Conservation (phyloP, 1,140 invertebrate species). For the Eulimnadia texana region DNA sequence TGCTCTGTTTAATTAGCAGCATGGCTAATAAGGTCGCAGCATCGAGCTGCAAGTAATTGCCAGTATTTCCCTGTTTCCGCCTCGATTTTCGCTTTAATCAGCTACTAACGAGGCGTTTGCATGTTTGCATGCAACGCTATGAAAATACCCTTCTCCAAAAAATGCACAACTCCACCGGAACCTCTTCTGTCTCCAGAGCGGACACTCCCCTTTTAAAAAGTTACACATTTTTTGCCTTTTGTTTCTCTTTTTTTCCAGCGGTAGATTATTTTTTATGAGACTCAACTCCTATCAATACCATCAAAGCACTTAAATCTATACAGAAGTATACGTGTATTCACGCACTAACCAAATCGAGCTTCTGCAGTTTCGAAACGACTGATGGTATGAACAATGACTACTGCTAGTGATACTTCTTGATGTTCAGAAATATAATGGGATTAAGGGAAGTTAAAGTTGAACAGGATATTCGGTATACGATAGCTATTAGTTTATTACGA, state of each 20-base stretch:
- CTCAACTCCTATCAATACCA: no score
- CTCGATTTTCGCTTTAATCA: neutral
- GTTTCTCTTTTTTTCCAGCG: neutral
- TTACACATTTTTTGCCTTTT: neutral
- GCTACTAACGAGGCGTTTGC: neutral
- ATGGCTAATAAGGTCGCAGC: neutral
- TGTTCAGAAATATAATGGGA: no score
- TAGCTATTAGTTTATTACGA: no score
- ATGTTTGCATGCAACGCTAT: neutral
- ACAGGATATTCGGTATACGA: no score
- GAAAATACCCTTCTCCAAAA: neutral
- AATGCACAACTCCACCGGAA: neutral
- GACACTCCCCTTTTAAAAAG: neutral
- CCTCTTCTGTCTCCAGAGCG: neutral
- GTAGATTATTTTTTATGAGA: neutral
- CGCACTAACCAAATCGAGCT: no score
- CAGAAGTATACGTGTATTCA: no score
- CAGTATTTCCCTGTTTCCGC: neutral
- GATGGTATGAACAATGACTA: no score
- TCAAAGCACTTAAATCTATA: no score
- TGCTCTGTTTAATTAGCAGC: neutral
- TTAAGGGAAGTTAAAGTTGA: no score
- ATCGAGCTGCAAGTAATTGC: neutral
- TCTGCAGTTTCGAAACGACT: no score
- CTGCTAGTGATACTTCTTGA: no score